Conservation (phyloP, 1,140 invertebrate species). For the Lordiphosa collinella region DNA sequence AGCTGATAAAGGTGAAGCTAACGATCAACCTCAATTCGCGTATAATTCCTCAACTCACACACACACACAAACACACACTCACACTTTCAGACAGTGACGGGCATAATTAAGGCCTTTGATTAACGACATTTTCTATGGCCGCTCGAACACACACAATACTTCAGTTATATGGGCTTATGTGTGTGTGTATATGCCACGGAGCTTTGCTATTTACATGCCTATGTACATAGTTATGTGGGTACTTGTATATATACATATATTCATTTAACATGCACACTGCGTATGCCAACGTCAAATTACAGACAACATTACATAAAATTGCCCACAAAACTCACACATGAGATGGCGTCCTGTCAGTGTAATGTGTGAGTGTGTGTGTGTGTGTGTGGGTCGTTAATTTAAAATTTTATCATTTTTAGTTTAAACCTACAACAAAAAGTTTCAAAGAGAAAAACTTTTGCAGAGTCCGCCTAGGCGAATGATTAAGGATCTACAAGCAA, state of each 20-base stretch:
- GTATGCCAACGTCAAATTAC: conserved; percentile 66
- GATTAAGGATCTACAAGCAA: no score
- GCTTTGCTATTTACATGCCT: conserved; percentile 20
- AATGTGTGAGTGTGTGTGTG: conserved; percentile 12
- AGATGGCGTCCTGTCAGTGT: conserved; percentile 17
- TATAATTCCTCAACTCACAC: conserved; percentile 3
- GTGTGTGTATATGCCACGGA: conserved; percentile 4
- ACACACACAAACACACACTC: background rate
- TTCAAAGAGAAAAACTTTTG: conserved; percentile 9
- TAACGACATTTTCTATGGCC: conserved; percentile 25
- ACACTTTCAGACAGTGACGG: background rate
- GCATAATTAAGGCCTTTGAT: conserved; percentile 14
- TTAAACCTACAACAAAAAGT: conserved; percentile 37
- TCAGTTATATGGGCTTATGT: conserved; percentile 29
- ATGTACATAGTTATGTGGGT: conserved; percentile 4
- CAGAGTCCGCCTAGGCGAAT: conserved; percentile 26
- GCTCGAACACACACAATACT: background rate
- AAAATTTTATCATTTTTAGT: conserved; percentile 68
- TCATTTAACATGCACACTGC: conserved; percentile 61
- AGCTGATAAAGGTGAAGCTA: conserved; percentile 21
- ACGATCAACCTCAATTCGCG: conserved; percentile 11
- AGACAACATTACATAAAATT: conserved; percentile 66
- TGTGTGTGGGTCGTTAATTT: conserved; percentile 50
- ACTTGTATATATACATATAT: conserved; percentile 32
- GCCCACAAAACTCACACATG: conserved; percentile 26